Conservation (phyloP, 2,888 invertebrate species). For the Synanthedon vespiformis region DNA sequence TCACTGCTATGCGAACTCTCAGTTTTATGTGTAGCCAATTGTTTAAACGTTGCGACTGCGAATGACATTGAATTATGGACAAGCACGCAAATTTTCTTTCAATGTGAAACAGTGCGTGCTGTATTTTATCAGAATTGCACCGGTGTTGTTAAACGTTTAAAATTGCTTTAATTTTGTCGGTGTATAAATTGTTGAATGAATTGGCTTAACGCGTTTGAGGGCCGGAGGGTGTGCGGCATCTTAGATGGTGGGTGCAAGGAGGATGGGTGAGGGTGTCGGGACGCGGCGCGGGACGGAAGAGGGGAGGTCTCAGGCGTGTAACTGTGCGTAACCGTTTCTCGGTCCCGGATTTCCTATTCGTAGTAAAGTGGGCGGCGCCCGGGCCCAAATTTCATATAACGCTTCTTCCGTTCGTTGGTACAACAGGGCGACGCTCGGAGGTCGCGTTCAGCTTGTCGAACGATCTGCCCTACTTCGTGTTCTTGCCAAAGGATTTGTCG, state of each 20-base stretch:
- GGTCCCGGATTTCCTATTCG: slow-evolving; percentile 70
- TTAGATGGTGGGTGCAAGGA: slow-evolving; percentile 13
- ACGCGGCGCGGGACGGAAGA: slow-evolving; percentile 19
- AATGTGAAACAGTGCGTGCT: slow-evolving; percentile 30
- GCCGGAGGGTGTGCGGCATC: slow-evolving; percentile 46
- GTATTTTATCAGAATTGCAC: slow-evolving; percentile 35
- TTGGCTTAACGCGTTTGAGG: slow-evolving; percentile 56
- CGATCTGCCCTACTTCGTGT: slow-evolving; percentile 66
- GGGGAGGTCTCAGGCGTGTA: slow-evolving; percentile 60
- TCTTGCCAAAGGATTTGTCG: slow-evolving; percentile 67
- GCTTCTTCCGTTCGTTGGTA: slow-evolving; percentile 60
- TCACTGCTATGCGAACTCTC: slow-evolving; percentile 26
- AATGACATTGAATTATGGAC: slow-evolving; percentile 19
- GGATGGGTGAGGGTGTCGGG: slow-evolving; percentile 16
- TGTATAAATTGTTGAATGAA: slow-evolving; percentile 65
- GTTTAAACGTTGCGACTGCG: slow-evolving; percentile 23
- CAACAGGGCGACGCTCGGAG: slow-evolving; percentile 49
- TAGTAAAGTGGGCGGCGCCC: slow-evolving; percentile 68
- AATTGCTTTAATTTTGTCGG: slow-evolving; percentile 65
- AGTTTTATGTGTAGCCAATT: slow-evolving; percentile 11
- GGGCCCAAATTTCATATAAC: slow-evolving; percentile 62
- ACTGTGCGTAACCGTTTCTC: slow-evolving; percentile 67
- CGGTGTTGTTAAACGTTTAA: slow-evolving; percentile 54
- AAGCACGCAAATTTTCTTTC: slow-evolving; percentile 20
- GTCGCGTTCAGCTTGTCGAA: slow-evolving; percentile 61